Conservation (phyloP, 2,113 vertebrate genomes). For the Ictalurus punctatus region DNA sequence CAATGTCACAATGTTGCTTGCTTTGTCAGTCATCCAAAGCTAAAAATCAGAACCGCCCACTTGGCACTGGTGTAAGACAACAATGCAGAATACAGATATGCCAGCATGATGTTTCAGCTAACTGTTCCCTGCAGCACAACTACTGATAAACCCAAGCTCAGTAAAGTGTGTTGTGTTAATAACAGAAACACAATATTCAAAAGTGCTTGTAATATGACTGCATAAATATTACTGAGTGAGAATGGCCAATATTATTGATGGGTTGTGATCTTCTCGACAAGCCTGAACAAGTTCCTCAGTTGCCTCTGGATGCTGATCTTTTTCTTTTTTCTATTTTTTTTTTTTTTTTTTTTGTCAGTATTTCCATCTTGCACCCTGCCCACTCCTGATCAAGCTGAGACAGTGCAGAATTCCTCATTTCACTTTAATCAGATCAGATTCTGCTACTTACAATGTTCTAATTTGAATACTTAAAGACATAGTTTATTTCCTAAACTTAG, state of each 20-base stretch:
- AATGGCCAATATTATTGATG: conserved; percentile 11
- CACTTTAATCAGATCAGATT: not conserved
- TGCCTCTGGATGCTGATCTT: conserved; percentile 30
- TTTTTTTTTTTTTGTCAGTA: not conserved
- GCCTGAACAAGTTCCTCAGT: conserved; percentile 41
- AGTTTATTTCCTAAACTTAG: not conserved
- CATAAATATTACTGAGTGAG: conserved; percentile 25
- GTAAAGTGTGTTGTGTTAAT: not conserved
- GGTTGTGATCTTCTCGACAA: conserved; percentile 32
- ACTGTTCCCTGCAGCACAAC: conserved; percentile 18
- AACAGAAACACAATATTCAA: conserved; percentile 28
- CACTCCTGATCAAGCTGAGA: conserved; percentile 22
- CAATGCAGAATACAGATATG: not conserved
- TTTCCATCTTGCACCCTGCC: conserved; percentile 19
- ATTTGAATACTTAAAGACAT: not conserved
- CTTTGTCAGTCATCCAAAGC: conserved; percentile 21
- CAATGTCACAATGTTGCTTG: conserved; percentile 17
- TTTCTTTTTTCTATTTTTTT: not conserved
- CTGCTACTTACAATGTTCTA: not conserved
- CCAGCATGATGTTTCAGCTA: not conserved
- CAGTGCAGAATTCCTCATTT: conserved; percentile 45
- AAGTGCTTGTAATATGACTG: conserved; percentile 32
- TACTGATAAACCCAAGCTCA: conserved; percentile 19
- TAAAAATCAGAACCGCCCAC: conserved; percentile 1
- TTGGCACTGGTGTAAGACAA: conserved; percentile 28